Evolutionary conservation across 2,888 invertebrate genomes (phyloP).

Genomic region (Idaea aversata): DNA sequence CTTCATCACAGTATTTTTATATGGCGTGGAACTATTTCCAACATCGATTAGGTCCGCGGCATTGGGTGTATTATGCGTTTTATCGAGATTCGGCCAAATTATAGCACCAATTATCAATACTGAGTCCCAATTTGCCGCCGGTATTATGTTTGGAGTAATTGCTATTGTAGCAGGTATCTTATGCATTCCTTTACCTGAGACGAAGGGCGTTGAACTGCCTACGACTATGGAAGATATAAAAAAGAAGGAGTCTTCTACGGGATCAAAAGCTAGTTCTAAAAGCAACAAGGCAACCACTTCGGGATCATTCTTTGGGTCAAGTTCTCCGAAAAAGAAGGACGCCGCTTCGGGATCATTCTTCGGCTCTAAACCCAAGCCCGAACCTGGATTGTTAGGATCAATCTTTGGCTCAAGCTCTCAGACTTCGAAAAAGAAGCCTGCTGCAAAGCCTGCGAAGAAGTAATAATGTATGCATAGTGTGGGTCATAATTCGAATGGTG

Average conservation of each 20-base stretch:
- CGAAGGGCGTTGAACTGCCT: slow-evolving; percentile 55
- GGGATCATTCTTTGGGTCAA: neutral
- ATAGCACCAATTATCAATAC: slow-evolving; percentile 87
- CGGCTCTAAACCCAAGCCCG: too few relatives aligned
- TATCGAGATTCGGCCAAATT: slow-evolving; percentile 90
- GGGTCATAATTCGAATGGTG: too few relatives aligned
- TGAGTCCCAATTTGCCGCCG: slow-evolving; percentile 53
- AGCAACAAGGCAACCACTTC: neutral
- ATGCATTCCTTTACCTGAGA: slow-evolving; percentile 84
- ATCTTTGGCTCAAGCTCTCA: too few relatives aligned
- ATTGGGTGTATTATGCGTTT: slow-evolving; percentile 89
- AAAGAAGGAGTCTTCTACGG: neutral
- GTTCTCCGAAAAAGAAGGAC: too few relatives aligned
- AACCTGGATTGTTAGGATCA: too few relatives aligned
- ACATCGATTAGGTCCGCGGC: slow-evolving; percentile 91
- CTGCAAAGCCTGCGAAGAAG: too few relatives aligned
- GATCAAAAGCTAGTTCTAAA: neutral
- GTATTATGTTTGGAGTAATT: slow-evolving; percentile 82
- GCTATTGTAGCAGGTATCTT: slow-evolving; percentile 83
- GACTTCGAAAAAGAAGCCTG: too few relatives aligned
- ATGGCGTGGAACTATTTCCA: slow-evolving; percentile 91
- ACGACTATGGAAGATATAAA: slow-evolving; percentile 48
- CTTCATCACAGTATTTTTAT: slow-evolving; percentile 91
- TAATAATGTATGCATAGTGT: too few relatives aligned
- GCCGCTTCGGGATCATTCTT: too few relatives aligned